Percentiles rank a stretch among this genome's conserved stretches.
phyloP scores from a whole-genome alignment of 2,797 vertebrate genomes.

The Schizopygopsis malacanthus region DNA sequence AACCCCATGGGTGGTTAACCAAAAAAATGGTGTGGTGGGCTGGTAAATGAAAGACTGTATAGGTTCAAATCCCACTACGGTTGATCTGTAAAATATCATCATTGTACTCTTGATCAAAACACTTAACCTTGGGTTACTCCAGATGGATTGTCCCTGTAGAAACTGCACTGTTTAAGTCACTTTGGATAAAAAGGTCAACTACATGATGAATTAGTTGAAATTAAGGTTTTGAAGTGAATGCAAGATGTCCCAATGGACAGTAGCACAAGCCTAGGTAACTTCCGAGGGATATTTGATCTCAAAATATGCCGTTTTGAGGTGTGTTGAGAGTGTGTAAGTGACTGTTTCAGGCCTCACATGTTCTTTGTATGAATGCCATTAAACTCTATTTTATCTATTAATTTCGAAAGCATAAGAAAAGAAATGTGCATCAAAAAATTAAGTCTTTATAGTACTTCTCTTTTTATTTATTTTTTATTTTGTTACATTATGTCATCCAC shows the following conservation, averaged over 20 bases:
- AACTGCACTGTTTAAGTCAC: background rate
- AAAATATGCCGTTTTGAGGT: slow-evolving; percentile 52
- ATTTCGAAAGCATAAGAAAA: background rate
- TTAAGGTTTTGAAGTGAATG: background rate
- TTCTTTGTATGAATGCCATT: background rate
- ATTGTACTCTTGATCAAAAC: slow-evolving; percentile 28
- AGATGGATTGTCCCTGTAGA: slow-evolving; percentile 11
- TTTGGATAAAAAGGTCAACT: slow-evolving; percentile 13
- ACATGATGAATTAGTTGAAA: slow-evolving; percentile 21
- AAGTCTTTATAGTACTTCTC: background rate
- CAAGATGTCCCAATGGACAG: background rate
- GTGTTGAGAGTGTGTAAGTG: slow-evolving; percentile 47
- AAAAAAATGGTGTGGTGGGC: background rate
- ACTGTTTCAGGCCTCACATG: background rate
- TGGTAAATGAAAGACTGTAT: slow-evolving; percentile 1
- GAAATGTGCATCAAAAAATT: background rate
- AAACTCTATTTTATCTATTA: background rate
- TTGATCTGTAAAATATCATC: slow-evolving; percentile 6
- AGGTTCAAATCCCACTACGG: slow-evolving; percentile 3
- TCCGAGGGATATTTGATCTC: slow-evolving; percentile 72
- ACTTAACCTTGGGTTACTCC: slow-evolving; percentile 13
- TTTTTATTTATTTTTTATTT: background rate
- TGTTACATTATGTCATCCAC: background rate
- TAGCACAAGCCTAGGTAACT: slow-evolving; percentile 22
- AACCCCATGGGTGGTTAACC: slow-evolving; percentile 38